Evolutionary conservation across 2,113 vertebrate species (phyloP).

Genomic region (Podocnemis expansa): DNA sequence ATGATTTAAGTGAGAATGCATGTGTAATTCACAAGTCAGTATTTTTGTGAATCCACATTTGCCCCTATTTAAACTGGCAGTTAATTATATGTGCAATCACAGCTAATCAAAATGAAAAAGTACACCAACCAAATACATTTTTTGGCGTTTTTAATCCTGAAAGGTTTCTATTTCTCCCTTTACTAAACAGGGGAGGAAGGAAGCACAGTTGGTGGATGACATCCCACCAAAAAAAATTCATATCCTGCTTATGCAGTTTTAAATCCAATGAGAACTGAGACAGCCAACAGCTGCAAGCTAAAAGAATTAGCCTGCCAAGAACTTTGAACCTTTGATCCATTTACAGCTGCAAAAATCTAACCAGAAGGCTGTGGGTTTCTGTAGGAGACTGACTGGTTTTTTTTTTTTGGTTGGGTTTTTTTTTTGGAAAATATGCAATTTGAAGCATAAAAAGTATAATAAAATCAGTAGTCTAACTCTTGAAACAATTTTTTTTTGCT

Average conservation of each 20-base stretch:
- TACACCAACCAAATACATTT: constrained; percentile 3
- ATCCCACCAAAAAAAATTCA: constrained; percentile 53
- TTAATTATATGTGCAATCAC: neutral
- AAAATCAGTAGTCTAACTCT: neutral
- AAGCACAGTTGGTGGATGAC: constrained; percentile 58
- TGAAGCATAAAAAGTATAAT: neutral
- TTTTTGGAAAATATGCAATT: neutral
- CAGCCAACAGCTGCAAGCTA: constrained; percentile 39
- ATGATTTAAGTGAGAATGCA: neutral
- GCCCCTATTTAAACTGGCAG: neutral
- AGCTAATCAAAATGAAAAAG: constrained; percentile 24
- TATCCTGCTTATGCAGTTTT: constrained; percentile 67
- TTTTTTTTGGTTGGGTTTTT: too few species aligned
- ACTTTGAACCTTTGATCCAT: constrained; percentile 41
- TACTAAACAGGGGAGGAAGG: constrained; percentile 49
- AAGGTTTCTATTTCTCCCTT: constrained; percentile 27
- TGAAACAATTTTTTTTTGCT: neutral
- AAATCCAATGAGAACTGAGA: constrained; percentile 21
- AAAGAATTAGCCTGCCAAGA: constrained; percentile 53
- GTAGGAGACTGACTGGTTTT: neutral
- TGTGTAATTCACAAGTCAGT: neutral
- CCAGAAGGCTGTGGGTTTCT: neutral
- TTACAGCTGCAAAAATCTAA: neutral
- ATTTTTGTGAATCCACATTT: neutral
- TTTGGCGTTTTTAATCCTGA: constrained; percentile 36